phyloP scores from a whole-genome alignment of 1,140 invertebrate species.

The Lamellibrachia luymesi region DNA sequence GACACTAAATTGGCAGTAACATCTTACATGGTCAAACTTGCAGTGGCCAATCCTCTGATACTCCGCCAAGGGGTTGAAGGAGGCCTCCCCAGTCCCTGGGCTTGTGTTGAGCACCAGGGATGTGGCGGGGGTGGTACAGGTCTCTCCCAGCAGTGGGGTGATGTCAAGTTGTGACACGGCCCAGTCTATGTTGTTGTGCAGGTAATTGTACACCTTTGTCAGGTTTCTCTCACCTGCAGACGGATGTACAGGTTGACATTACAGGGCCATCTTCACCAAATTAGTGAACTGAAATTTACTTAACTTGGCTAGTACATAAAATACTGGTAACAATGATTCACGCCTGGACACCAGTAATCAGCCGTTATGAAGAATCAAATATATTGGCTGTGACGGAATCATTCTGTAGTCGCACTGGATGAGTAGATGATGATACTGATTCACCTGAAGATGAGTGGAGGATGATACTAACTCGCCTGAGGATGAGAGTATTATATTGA shows the following conservation, averaged over 20 bases:
- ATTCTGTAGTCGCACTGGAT: too few species aligned
- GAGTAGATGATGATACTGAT: too few species aligned
- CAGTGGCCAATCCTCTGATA: neutral
- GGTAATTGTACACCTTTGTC: neutral
- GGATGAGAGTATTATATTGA: too few species aligned
- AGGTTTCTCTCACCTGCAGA: neutral
- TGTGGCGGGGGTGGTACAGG: neutral
- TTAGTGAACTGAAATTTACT: too few species aligned
- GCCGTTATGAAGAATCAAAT: too few species aligned
- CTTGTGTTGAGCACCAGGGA: neutral
- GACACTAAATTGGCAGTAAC: too few species aligned
- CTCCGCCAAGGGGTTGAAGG: neutral
- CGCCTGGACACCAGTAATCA: too few species aligned
- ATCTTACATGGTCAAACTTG: neutral
- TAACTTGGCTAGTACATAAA: too few species aligned
- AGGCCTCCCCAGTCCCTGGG: neutral
- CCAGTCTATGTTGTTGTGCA: neutral
- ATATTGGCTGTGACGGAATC: too few species aligned
- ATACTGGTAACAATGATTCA: too few species aligned
- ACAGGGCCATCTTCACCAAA: neutral
- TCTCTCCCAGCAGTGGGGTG: neutral
- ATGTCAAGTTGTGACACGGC: neutral
- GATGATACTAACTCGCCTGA: too few species aligned
- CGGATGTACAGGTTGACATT: neutral
- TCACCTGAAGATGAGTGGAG: too few species aligned